Evolutionary conservation across 2,113 vertebrate species (phyloP).

Genomic region (Ceyx cyanopectus): DNA sequence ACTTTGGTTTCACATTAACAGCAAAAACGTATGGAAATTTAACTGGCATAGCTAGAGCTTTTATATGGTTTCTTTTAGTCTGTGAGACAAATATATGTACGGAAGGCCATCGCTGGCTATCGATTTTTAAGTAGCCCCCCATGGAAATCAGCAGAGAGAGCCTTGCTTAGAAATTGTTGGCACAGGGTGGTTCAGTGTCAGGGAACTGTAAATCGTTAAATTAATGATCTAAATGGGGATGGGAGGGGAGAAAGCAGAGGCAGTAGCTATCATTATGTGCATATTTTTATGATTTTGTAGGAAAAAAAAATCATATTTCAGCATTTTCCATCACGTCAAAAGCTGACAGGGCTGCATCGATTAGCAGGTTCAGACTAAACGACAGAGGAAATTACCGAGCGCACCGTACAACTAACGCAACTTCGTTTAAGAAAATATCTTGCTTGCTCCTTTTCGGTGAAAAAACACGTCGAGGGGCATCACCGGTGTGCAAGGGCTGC

Average conservation of each 20-base stretch:
- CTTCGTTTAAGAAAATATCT: background rate
- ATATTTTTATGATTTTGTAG: slow-evolving; percentile 73
- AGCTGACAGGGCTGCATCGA: slow-evolving; percentile 37
- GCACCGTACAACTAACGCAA: background rate
- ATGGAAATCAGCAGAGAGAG: slow-evolving; percentile 12
- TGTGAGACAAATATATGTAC: slow-evolving; percentile 17
- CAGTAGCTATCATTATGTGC: slow-evolving; percentile 55
- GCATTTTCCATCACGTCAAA: slow-evolving; percentile 59
- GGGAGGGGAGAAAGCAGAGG: background rate
- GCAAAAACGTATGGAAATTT: slow-evolving; percentile 59
- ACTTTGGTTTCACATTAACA: slow-evolving; percentile 10
- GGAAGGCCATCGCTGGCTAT: background rate
- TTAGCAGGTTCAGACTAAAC: slow-evolving; percentile 42
- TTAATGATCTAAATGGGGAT: slow-evolving; percentile 71
- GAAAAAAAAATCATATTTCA: slow-evolving; percentile 76
- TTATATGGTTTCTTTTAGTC: slow-evolving; percentile 62
- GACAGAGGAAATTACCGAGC: slow-evolving; percentile 19
- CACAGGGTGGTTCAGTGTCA: background rate
- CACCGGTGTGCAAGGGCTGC: background rate
- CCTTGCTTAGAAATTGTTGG: slow-evolving; percentile 46
- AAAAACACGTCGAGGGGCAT: background rate
- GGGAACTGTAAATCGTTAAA: slow-evolving; percentile 78
- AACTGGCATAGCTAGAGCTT: slow-evolving; percentile 56
- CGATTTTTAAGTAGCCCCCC: background rate
- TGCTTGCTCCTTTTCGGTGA: background rate